A percentile compares a stretch with the other conserved stretches of the same genome.
Conservation (phyloP, 2,888 invertebrate species). For the Minunthozetes semirufus region DNA sequence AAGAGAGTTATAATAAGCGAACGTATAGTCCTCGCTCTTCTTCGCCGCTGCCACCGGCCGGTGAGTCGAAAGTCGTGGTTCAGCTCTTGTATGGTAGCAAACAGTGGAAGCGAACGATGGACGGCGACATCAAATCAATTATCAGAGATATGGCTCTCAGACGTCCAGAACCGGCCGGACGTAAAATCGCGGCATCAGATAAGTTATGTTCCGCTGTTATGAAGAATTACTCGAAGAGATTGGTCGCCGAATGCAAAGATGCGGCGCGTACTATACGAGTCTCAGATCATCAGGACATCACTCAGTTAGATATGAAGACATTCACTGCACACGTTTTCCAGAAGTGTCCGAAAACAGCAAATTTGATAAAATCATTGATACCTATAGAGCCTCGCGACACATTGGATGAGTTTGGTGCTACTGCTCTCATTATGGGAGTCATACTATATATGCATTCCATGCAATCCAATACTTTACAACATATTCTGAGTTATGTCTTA, state of each 20-base stretch:
- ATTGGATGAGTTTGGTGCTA: neutral
- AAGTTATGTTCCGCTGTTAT: conserved; percentile 21
- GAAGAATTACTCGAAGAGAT: conserved; percentile 8
- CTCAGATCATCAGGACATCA: conserved; percentile 8
- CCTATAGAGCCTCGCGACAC: conserved; percentile 14
- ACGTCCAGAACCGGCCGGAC: conserved; percentile 7
- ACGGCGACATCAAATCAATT: conserved; percentile 26
- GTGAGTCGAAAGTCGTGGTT: conserved; percentile 21
- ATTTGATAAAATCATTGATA: conserved; percentile 18
- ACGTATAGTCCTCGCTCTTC: conserved; percentile 22
- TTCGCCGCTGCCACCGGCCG: conserved; percentile 11
- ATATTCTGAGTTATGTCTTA: conserved; percentile 23
- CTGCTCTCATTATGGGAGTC: conserved; percentile 20
- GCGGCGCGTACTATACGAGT: conserved; percentile 18
- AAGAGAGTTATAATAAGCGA: neutral
- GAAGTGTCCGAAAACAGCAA: conserved; percentile 21
- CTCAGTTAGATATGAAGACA: conserved; percentile 22
- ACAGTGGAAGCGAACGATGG: conserved; percentile 30
- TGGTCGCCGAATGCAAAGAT: conserved; percentile 20
- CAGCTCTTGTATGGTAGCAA: conserved; percentile 24
- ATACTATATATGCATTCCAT: conserved; percentile 27
- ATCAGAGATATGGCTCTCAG: conserved; percentile 23
- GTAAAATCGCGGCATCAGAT: conserved; percentile 15
- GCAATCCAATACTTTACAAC: conserved; percentile 22
- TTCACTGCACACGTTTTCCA: conserved; percentile 21